These are phyloP conservation scores for Eueides isabella DNA, from an alignment of 1,140 invertebrate genomes.

Conservation along the genomic window DNA sequence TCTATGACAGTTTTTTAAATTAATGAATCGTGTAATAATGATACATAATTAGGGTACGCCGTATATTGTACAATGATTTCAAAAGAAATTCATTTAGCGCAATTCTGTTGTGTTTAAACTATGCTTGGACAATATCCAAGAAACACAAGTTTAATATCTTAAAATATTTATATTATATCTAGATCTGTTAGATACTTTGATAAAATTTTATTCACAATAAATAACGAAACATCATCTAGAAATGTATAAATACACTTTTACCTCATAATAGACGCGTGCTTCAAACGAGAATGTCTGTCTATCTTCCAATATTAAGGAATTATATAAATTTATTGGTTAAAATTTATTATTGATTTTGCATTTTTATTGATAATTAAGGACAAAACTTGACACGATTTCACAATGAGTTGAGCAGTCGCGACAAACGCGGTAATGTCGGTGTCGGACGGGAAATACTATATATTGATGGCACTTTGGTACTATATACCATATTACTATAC, in stretches of 20 bases:
- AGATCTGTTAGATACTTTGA: no score
- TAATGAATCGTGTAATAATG: no score
- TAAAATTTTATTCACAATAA: no score
- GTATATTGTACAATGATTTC: no score
- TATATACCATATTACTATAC: background rate
- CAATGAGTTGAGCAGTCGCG: background rate
- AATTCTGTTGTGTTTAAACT: no score
- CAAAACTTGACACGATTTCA: constrained; percentile 8
- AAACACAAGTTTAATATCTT: no score
- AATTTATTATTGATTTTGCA: background rate
- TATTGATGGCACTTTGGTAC: background rate
- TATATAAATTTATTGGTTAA: background rate
- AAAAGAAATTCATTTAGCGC: no score
- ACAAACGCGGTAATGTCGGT: background rate
- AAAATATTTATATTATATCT: no score
- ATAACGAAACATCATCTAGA: no score
- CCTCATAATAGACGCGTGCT: background rate
- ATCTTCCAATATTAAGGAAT: background rate
- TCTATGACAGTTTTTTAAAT: no score
- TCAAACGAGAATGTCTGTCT: background rate
- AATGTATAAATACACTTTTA: background rate
- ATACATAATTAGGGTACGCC: no score
- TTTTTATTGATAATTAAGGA: background rate
- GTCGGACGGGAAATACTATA: background rate
- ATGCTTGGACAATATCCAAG: no score